phyloP scores from a whole-genome alignment of 2,888 invertebrate species.

The Caenorhabditis sp. region DNA sequence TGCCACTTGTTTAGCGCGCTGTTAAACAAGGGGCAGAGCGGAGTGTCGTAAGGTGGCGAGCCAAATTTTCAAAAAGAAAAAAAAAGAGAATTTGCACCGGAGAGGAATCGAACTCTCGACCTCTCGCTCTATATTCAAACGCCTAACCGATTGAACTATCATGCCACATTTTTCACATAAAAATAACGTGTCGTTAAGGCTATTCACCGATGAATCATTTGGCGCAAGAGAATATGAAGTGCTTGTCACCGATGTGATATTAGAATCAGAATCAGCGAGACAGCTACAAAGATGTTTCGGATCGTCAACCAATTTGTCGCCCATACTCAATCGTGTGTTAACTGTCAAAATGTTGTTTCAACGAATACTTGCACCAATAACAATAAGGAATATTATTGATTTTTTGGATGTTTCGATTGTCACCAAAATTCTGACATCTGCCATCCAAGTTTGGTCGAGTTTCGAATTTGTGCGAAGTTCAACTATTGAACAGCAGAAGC shows the following conservation, averaged over 20 bases:
- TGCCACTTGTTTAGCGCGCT: too few species aligned
- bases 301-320: neutral
- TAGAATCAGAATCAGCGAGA: neutral
- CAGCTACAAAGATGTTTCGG: constrained; percentile 2
- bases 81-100: too few species aligned
- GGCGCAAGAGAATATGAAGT: constrained; percentile 23
- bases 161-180: too few species aligned
- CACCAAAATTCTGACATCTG: neutral
- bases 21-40: too few species aligned
- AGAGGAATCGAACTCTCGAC: too few species aligned
- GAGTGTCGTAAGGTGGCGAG: too few species aligned
- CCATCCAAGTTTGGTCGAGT: neutral
- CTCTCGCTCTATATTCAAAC: too few species aligned
- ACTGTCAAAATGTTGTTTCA: constrained; percentile 6
- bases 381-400: neutral
- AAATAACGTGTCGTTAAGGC: too few species aligned
- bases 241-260: constrained; percentile 9
- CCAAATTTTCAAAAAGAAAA: too few species aligned
- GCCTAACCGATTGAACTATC: too few species aligned
- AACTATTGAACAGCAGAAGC: neutral
- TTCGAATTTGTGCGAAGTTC: neutral
- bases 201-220: constrained; percentile 30
- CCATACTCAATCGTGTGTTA: neutral
- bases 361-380: neutral
- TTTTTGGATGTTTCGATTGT: neutral